Percentiles rank a stretch among this genome's conserved stretches.
Conservation (phyloP, 2,888 invertebrate genomes). For the Xanthia icteritia region DNA sequence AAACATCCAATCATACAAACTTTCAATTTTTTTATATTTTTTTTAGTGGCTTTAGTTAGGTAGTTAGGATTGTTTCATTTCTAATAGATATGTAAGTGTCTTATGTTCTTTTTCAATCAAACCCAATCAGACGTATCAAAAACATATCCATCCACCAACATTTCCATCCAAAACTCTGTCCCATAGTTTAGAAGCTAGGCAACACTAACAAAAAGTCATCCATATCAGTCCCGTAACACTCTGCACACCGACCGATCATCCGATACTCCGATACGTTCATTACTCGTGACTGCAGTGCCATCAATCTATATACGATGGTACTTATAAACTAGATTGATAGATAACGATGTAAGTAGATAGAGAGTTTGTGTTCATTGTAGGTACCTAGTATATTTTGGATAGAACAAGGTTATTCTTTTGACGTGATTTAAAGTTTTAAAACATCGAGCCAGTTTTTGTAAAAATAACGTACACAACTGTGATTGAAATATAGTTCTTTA, state of each 20-base stretch:
- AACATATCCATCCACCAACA: neutral
- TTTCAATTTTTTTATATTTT: too few relatives aligned
- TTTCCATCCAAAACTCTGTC: neutral
- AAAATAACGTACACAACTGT: neutral
- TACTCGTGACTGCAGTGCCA: constrained; percentile 16
- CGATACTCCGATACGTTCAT: neutral
- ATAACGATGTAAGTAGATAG: neutral
- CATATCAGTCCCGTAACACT: neutral
- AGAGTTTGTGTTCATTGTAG: constrained; percentile 4
- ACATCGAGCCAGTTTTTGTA: neutral
- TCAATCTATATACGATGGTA: neutral
- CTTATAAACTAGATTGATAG: constrained; percentile 31
- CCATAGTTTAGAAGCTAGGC: neutral
- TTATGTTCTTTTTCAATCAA: neutral
- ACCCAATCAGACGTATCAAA: neutral
- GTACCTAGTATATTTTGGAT: neutral
- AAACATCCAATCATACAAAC: too few relatives aligned
- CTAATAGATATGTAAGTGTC: neutral
- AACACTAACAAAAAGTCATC: neutral
- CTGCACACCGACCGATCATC: constrained; percentile 11
- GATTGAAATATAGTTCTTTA: neutral
- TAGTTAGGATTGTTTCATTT: too few relatives aligned
- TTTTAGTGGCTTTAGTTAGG: too few relatives aligned
- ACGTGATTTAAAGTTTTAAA: neutral
- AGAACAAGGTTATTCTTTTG: neutral